These are phyloP conservation scores for Gisinianus flammeolus DNA, from an alignment of 2,888 invertebrate genomes.

Conservation along the genomic window DNA sequence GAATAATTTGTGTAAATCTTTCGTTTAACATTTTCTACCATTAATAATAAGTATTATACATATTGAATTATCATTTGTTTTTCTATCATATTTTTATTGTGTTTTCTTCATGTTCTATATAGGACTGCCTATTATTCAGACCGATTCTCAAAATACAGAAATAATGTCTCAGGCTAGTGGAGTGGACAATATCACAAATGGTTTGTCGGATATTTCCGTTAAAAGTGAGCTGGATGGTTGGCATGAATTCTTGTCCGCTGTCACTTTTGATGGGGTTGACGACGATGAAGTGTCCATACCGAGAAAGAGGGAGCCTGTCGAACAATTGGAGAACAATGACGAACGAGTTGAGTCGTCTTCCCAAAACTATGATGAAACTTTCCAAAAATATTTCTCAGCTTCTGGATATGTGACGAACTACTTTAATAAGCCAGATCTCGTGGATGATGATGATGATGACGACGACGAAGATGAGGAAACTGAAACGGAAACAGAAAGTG, in stretches of 20 bases:
- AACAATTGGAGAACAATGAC: not conserved
- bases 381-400: slow-evolving; percentile 20
- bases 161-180: not conserved
- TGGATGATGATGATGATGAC: not conserved
- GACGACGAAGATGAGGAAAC: not conserved
- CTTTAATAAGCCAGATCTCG: not conserved
- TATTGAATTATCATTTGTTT: too few species aligned
- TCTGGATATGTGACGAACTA: slow-evolving; percentile 31
- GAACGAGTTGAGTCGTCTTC: not conserved
- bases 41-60: too few species aligned
- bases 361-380: slow-evolving; percentile 12
- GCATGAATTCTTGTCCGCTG: not conserved
- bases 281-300: not conserved
- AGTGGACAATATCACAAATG: not conserved
- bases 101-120: too few species aligned
- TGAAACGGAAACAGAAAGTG: not conserved
- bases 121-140: too few species aligned
- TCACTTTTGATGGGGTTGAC: not conserved
- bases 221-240: not conserved
- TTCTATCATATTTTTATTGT: too few species aligned
- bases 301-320: not conserved
- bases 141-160: not conserved
- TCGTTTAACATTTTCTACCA: too few species aligned
- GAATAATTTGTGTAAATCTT: too few species aligned
- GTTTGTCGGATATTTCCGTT: not conserved